A percentile compares a stretch with the other conserved stretches of the same genome.
Evolutionary conservation across 2,797 vertebrate species (phyloP).

Genomic region (Pseudochirops cupreus): DNA sequence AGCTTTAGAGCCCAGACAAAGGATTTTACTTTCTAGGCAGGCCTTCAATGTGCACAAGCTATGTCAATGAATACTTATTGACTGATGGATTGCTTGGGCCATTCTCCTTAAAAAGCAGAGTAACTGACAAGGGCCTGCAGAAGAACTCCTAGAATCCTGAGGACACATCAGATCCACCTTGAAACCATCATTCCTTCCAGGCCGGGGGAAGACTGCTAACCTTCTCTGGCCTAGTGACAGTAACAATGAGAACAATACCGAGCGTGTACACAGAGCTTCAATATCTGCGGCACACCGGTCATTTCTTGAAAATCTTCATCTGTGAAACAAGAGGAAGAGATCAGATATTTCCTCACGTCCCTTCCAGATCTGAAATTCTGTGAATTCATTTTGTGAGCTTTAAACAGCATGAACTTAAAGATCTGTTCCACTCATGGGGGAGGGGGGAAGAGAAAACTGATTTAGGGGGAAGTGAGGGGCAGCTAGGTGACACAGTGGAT

Average conservation of each 20-base stretch:
- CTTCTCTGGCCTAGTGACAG: neutral
- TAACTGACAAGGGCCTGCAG: neutral
- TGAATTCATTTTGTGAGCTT: neutral
- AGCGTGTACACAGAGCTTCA: neutral
- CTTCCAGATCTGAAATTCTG: neutral
- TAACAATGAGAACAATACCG: neutral
- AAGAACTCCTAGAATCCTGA: constrained; percentile 4
- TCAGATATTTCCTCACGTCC: neutral
- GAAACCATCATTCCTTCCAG: neutral
- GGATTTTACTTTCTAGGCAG: neutral
- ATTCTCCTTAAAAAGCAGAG: neutral
- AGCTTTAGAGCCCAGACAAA: neutral
- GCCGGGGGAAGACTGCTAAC: neutral
- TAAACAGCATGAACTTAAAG: neutral
- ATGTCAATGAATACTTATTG: neutral
- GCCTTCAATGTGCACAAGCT: neutral
- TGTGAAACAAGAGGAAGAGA: neutral
- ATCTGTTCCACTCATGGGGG: neutral
- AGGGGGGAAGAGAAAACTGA: neutral
- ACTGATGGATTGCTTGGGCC: neutral
- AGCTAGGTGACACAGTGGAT: neutral
- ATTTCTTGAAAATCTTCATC: neutral
- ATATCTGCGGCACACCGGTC: neutral
- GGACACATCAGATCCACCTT: neutral
- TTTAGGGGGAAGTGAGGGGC: neutral